These are phyloP conservation scores for Pseudopodoces humilis DNA, from an alignment of 2,113 vertebrate species.

Conservation along the genomic window DNA sequence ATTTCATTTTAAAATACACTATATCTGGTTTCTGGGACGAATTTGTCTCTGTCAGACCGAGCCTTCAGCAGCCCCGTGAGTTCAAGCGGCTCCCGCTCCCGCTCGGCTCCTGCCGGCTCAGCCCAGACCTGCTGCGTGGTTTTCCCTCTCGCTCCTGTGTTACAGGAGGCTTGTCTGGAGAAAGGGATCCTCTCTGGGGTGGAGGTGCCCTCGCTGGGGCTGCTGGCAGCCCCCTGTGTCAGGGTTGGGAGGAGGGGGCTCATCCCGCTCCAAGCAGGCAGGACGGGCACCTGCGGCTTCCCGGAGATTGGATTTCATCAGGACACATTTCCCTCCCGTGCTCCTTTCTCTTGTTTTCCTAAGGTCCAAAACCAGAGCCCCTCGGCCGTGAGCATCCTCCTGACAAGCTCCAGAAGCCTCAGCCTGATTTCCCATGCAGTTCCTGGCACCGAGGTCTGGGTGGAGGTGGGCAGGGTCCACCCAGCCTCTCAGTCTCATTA, in stretches of 20 bases:
- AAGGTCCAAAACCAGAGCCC: conserved; percentile 48
- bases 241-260: background rate
- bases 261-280: background rate
- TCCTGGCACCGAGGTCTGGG: conserved; percentile 92
- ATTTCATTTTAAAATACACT: background rate
- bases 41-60: conserved; percentile 14
- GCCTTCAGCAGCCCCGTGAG: background rate
- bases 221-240: background rate
- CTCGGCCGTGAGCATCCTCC: conserved; percentile 45
- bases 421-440: conserved; percentile 89
- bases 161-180: fast-evolving
- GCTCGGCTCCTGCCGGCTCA: background rate
- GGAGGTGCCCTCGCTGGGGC: background rate
- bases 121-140: fast-evolving
- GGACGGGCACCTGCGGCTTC: background rate
- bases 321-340: background rate
- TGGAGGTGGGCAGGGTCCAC: conserved; percentile 96
- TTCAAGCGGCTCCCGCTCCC: background rate
- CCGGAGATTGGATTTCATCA: background rate
- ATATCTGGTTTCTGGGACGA: background rate
- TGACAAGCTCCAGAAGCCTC: conserved; percentile 73
- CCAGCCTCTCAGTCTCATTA: conserved; percentile 98
- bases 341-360: conserved; percentile 53
- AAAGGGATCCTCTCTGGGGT: background rate
- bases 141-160: fast-evolving